Evolutionary conservation across 2,797 vertebrate genomes (phyloP).

Genomic region (Sebastes variabilis): DNA sequence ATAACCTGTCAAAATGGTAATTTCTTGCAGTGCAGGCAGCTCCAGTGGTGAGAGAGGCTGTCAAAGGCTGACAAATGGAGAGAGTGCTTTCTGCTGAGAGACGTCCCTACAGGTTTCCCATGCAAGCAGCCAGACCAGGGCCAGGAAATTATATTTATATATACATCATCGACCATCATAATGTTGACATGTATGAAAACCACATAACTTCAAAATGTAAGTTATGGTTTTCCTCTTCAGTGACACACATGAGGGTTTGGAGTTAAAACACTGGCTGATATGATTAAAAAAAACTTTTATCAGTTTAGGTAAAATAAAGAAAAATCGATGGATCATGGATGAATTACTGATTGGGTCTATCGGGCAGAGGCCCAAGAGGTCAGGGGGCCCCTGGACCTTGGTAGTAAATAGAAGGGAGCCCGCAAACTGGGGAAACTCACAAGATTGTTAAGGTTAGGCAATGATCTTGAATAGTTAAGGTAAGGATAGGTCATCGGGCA

Average conservation of each 20-base stretch:
- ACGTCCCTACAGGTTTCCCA: constrained; percentile 64
- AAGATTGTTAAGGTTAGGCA: too few relatives aligned
- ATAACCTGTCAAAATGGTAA: constrained; percentile 11
- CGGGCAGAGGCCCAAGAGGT: not conserved
- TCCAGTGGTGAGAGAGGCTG: constrained; percentile 46
- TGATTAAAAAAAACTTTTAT: not conserved
- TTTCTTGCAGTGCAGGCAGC: constrained; percentile 68
- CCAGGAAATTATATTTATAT: constrained; percentile 16
- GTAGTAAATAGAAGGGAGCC: too few relatives aligned
- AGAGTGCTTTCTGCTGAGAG: constrained; percentile 76
- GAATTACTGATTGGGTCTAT: not conserved
- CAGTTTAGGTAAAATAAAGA: not conserved
- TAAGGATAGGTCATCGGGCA: too few relatives aligned
- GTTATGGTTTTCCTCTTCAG: not conserved
- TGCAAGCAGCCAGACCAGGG: constrained; percentile 37
- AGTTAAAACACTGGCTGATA: not conserved
- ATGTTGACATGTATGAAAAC: constrained; percentile 8
- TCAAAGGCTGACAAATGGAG: constrained; percentile 73
- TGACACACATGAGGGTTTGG: not conserved
- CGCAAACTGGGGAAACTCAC: too few relatives aligned
- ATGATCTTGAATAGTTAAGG: too few relatives aligned
- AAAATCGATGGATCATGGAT: not conserved
- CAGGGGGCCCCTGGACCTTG: not conserved
- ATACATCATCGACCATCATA: not conserved
- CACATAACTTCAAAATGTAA: not conserved